Conservation (phyloP, 2,888 invertebrate genomes). For the Baccha elongata region DNA sequence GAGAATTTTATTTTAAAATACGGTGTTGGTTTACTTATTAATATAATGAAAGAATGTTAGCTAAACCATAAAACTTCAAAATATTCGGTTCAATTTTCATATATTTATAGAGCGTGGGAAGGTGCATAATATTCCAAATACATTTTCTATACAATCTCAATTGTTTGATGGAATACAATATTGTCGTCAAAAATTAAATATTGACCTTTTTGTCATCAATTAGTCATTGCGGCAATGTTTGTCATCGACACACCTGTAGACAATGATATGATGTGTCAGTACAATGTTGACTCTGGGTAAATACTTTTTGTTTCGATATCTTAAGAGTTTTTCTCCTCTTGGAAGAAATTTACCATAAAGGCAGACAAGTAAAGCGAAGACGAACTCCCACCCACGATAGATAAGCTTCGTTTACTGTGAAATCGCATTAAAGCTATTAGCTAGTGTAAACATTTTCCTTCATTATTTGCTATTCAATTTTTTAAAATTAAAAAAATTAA, state of each 20-base stretch:
- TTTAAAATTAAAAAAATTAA: constrained; percentile 55
- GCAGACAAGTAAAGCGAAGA: constrained; percentile 18
- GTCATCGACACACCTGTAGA: constrained; percentile 67
- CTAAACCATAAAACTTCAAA: constrained; percentile 35
- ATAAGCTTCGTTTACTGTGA: constrained; percentile 72
- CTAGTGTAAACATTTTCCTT: constrained; percentile 52
- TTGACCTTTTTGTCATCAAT: constrained; percentile 73
- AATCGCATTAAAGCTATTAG: constrained; percentile 73
- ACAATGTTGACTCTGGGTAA: constrained; percentile 54
- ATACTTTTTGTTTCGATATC: constrained; percentile 66
- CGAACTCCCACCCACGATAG: constrained; percentile 51
- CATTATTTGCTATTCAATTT: constrained; percentile 47
- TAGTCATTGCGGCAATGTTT: constrained; percentile 71
- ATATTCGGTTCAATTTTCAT: constrained; percentile 17
- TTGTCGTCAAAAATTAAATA: constrained; percentile 64
- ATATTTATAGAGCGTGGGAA: constrained; percentile 70
- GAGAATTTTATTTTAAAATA: constrained; percentile 10
- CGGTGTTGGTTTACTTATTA: too few species aligned
- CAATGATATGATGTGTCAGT: constrained; percentile 60
- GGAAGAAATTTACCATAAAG: constrained; percentile 51
- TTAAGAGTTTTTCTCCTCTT: constrained; percentile 36
- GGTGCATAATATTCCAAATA: constrained; percentile 28
- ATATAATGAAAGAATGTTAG: not conserved
- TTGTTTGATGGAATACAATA: constrained; percentile 48
- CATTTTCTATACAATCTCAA: constrained; percentile 3